Percentiles rank a stretch among this genome's conserved stretches.
Evolutionary conservation across 2,888 invertebrate species (phyloP).

Genomic region (Tetragonisca angustula): DNA sequence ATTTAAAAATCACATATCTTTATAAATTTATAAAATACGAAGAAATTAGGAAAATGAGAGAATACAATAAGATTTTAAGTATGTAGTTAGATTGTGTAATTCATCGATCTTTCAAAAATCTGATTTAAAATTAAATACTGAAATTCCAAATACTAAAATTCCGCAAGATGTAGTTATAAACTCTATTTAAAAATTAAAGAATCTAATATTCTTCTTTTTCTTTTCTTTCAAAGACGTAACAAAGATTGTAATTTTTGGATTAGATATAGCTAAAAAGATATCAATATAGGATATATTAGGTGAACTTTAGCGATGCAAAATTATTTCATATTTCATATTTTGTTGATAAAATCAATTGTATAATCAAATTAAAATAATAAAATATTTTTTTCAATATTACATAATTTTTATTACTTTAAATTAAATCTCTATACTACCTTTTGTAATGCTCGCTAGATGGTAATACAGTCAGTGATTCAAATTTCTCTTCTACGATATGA

Average conservation of each 20-base stretch:
- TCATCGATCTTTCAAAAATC: neutral
- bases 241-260: neutral
- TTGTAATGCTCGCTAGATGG: conserved; percentile 3
- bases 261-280: neutral
- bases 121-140: neutral
- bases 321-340: conserved; percentile 11
- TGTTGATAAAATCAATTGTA: neutral
- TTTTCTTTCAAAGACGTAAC: neutral
- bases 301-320: neutral
- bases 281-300: neutral
- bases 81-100: neutral
- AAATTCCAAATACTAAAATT: neutral
- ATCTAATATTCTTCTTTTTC: neutral
- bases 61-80: neutral
- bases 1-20: neutral
- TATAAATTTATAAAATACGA: neutral
- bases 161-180: neutral
- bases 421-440: neutral
- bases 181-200: neutral
- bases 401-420: neutral
- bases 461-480: neutral
- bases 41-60: neutral
- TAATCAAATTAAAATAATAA: neutral
- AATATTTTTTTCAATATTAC: neutral
- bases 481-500: neutral